phyloP scores from a whole-genome alignment of 2,888 invertebrate genomes.

The Dendrolimus houi region DNA sequence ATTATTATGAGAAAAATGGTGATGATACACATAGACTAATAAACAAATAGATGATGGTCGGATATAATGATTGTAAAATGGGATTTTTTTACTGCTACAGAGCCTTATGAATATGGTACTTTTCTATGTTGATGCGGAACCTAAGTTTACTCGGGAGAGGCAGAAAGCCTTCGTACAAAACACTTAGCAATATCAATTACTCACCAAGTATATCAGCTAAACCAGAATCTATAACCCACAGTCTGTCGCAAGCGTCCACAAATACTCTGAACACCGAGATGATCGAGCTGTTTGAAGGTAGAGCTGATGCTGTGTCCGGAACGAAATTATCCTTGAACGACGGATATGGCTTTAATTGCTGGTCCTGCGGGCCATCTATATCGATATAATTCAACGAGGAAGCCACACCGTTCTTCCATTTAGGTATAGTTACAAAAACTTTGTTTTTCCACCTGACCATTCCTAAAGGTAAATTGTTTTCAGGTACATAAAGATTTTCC shows the following conservation, averaged over 20 bases:
- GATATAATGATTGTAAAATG: no score
- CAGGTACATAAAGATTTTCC: slow-evolving; percentile 76
- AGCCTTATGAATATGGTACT: no score
- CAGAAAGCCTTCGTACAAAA: no score
- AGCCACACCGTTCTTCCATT: slow-evolving; percentile 83
- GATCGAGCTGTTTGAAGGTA: slow-evolving; percentile 77
- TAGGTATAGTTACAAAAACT: slow-evolving; percentile 81
- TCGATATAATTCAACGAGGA: slow-evolving; percentile 82
- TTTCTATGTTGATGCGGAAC: no score
- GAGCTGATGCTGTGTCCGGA: slow-evolving; percentile 59
- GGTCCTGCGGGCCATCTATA: slow-evolving; percentile 80
- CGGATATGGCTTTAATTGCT: slow-evolving; percentile 84
- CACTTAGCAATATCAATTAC: neutral
- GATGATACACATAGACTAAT: no score
- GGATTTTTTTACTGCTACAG: no score
- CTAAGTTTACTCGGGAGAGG: no score
- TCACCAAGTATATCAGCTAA: slow-evolving; percentile 84
- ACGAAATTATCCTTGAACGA: slow-evolving; percentile 87
- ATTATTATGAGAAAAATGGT: no score
- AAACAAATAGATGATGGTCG: no score
- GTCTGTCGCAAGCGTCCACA: slow-evolving; percentile 85
- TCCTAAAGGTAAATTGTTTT: slow-evolving; percentile 83
- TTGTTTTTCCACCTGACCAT: slow-evolving; percentile 83
- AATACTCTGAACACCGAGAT: slow-evolving; percentile 84
- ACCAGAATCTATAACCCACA: slow-evolving; percentile 90